These are phyloP conservation scores for Teleogryllus occipitalis DNA, from an alignment of 1,140 invertebrate species.

Conservation along the genomic window DNA sequence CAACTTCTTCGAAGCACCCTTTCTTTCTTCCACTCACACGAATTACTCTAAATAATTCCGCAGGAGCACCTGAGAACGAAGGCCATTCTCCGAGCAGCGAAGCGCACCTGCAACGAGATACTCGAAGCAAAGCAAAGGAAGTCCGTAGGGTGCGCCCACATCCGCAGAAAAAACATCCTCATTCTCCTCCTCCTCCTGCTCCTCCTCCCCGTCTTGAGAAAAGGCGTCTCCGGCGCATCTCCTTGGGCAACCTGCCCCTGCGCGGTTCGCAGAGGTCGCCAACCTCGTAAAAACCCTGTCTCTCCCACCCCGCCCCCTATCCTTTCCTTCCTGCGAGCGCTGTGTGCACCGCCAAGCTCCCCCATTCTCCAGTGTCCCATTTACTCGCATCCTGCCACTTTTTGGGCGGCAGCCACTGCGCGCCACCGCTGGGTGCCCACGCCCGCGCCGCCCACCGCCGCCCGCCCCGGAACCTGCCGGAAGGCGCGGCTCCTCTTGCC, in stretches of 20 bases:
- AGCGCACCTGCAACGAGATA: neutral
- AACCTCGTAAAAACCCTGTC: neutral
- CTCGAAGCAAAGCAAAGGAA: neutral
- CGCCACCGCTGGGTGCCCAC: too few species aligned
- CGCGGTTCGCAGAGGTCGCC: neutral
- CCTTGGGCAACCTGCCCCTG: neutral
- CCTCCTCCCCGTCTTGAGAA: neutral
- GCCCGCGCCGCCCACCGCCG: too few species aligned
- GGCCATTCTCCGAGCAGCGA: too few species aligned
- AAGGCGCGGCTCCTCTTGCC: too few species aligned
- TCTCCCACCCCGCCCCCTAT: neutral
- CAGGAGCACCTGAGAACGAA: too few species aligned
- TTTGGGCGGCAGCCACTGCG: neutral
- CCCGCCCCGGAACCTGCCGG: too few species aligned
- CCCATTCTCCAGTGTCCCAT: neutral
- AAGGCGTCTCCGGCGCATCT: neutral
- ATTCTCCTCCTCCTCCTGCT: neutral
- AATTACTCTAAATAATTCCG: too few species aligned
- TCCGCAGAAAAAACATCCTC: neutral
- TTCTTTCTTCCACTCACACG: too few species aligned
- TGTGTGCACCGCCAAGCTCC: neutral
- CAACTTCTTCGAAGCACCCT: too few species aligned
- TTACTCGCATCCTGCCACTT: neutral
- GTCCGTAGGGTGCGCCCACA: neutral
- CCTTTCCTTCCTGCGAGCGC: neutral